Evolutionary conservation across 2,797 vertebrate species (phyloP).

Genomic region (Lacerta bilineata): DNA sequence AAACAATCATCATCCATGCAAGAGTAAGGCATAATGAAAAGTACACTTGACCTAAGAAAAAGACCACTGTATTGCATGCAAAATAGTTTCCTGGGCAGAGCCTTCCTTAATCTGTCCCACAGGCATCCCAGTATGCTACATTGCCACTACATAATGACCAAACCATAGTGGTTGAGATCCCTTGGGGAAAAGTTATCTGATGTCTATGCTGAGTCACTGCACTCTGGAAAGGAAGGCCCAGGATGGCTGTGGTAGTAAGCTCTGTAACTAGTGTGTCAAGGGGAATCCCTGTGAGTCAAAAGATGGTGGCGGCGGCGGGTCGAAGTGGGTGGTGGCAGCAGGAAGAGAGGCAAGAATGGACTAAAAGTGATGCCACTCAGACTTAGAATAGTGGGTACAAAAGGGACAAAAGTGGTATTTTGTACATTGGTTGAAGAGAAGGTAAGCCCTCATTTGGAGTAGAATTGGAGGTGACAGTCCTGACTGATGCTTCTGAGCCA

Average conservation of each 20-base stretch:
- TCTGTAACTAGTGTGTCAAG: not conserved
- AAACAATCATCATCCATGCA: not conserved
- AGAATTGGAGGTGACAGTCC: not conserved
- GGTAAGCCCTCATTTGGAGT: not conserved
- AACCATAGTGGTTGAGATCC: not conserved
- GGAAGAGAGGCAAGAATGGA: not conserved
- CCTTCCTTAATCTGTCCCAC: too few relatives aligned
- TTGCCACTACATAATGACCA: not conserved
- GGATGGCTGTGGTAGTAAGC: not conserved
- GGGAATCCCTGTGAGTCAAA: not conserved
- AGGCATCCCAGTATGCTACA: too few relatives aligned
- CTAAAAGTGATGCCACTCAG: not conserved
- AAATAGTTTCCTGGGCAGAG: not conserved
- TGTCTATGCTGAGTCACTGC: not conserved
- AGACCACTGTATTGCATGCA: not conserved
- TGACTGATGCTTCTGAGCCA: not conserved
- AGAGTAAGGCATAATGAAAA: not conserved
- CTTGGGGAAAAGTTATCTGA: not conserved
- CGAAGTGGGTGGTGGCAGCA: too few relatives aligned
- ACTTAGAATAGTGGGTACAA: not conserved
- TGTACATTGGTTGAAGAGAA: not conserved
- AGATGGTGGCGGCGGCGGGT: not conserved
- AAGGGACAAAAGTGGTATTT: not conserved
- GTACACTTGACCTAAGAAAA: not conserved
- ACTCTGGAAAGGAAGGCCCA: not conserved